Base-by-base conservation (phyloP, 2,888 invertebrate genomes). In the Epirrhoe tristata region DNA sequence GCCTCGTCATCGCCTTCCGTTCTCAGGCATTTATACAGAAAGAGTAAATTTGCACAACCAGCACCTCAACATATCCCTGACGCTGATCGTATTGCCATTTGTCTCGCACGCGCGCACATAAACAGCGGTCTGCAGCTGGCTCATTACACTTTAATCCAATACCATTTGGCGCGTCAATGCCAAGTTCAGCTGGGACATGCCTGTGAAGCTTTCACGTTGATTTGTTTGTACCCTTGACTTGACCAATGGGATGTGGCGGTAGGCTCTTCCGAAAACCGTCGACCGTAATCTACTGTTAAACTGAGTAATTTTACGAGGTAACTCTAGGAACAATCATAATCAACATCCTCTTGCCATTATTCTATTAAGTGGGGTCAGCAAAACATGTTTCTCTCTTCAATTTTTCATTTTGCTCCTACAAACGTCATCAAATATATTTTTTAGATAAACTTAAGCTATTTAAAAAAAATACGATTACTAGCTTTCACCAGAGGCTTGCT, bases 101-200 rank as follows among this genome's bases (percentile, higher is more conserved):
- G 57, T 60, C 60, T 61, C 63, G 53, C 69, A 67, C 67, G 70
- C 67, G 70, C 67, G 53, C 60, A 67, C 67, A 66, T 73, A 75
- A 78, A 77, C 74, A 75, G 75, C 69, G 66, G 63, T 69, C 74
- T 24, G 46, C 34, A 54, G 16, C 55, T 48, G 76, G 70, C 71
- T 81, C 88, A 89, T 90, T 88, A 83, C 83, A 71, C 81, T 83
- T 81, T 86, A 82, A 89, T 91, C 83, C 86, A 88, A 86, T 90
- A 81, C 77, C 81, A 81, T 81, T 81, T 77, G 66, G 68, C 69
- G 14, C 56, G 70, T 83, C 90, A 91, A 89, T 90, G 89, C 88
- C 90, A 91, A 90, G 90, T 90, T 90, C 89, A 84, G 68, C 67
- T 58, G 57, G 46, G 65, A 58, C 63, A 67, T 58, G 63, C 59